Evolutionary conservation across 2,888 invertebrate genomes (phyloP).

Genomic region (Troides aeacus): DNA sequence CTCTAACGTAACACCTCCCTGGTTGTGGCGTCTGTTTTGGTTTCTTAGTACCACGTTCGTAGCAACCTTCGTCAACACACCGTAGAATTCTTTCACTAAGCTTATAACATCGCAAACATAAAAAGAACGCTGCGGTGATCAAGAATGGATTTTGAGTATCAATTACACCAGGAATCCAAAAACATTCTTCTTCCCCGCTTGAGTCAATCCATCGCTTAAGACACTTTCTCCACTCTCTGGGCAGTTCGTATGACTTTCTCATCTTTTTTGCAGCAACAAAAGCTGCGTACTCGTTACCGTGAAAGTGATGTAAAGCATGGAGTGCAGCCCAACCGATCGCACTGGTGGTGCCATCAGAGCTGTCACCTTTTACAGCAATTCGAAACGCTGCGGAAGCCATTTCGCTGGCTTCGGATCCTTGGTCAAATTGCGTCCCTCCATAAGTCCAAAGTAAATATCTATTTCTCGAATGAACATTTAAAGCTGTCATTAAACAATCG

Average conservation of each 20-base stretch:
- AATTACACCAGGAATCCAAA: slow-evolving; percentile 58
- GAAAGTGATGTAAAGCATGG: slow-evolving; percentile 58
- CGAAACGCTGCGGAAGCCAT: slow-evolving; percentile 58
- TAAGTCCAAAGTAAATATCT: slow-evolving; percentile 65
- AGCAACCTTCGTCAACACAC: slow-evolving; percentile 58
- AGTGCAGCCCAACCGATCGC: slow-evolving; percentile 70
- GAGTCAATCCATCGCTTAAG: slow-evolving; percentile 56
- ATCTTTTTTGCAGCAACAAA: slow-evolving; percentile 64
- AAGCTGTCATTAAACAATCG: slow-evolving; percentile 50
- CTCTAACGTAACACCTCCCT: slow-evolving; percentile 59
- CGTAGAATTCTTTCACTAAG: slow-evolving; percentile 56
- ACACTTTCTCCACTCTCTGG: slow-evolving; percentile 58
- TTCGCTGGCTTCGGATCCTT: slow-evolving; percentile 42
- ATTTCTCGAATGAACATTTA: slow-evolving; percentile 52
- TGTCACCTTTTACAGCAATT: slow-evolving; percentile 63
- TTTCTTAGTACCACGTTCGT: slow-evolving; percentile 46
- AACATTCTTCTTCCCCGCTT: slow-evolving; percentile 67
- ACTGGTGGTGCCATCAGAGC: slow-evolving; percentile 62
- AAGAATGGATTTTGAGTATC: slow-evolving; percentile 54
- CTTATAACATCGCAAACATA: slow-evolving; percentile 64
- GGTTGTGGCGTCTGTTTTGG: slow-evolving; percentile 35
- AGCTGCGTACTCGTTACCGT: slow-evolving; percentile 49
- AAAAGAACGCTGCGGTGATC: slow-evolving; percentile 68
- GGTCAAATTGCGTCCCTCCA: slow-evolving; percentile 59
- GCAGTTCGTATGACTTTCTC: slow-evolving; percentile 62